Conservation (phyloP, 2,113 vertebrate species). For the Pollimyrus isidori region DNA sequence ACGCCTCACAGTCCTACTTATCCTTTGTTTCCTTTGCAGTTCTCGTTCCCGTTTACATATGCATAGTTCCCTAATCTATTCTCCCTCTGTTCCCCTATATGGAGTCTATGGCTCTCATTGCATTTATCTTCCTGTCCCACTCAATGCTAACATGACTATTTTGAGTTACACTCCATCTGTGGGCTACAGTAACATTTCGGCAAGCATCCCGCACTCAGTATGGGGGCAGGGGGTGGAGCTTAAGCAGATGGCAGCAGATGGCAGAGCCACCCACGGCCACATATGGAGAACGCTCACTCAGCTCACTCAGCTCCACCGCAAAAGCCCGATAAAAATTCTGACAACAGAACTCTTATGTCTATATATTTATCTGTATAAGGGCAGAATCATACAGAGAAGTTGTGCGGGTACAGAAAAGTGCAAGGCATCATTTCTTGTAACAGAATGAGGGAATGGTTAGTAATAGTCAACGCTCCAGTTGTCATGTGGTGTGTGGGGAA, state of each 20-base stretch:
- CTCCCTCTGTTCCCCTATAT: neutral
- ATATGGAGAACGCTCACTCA: neutral
- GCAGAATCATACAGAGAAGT: neutral
- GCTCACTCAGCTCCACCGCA: neutral
- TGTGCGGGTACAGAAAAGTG: neutral
- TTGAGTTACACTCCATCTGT: neutral
- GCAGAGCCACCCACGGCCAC: neutral
- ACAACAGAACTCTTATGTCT: neutral
- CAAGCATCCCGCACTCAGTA: neutral
- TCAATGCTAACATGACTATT: neutral
- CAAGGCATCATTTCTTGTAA: neutral
- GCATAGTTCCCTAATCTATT: neutral
- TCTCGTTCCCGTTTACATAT: neutral
- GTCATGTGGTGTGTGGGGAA: neutral
- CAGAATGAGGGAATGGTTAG: neutral
- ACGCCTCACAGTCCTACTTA: neutral
- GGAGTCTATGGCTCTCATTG: neutral
- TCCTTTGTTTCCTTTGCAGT: neutral
- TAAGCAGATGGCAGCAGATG: slow-evolving; percentile 5
- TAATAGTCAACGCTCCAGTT: neutral
- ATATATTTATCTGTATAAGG: neutral
- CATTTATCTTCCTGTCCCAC: neutral
- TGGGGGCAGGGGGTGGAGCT: neutral
- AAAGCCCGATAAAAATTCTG: neutral
- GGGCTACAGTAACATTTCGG: neutral